phyloP scores from a whole-genome alignment of 2,113 vertebrate species.

The Nyctibius bracteatus region DNA sequence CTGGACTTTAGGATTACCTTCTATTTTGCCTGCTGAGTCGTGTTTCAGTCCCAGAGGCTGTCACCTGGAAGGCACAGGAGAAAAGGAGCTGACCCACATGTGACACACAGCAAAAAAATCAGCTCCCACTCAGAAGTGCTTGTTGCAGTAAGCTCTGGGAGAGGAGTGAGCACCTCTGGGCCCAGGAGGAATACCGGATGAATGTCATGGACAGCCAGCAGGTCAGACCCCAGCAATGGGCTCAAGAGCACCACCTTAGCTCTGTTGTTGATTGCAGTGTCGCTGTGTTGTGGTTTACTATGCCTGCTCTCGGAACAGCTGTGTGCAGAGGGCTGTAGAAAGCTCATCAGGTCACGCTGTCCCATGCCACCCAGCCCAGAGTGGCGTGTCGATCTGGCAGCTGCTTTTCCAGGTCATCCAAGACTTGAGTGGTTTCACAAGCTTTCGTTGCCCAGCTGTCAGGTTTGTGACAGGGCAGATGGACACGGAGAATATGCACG shows the following conservation, averaged over 20 bases:
- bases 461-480: neutral
- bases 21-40: neutral
- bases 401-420: neutral
- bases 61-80: neutral
- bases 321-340: neutral
- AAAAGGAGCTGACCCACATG: neutral
- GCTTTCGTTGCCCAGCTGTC: neutral
- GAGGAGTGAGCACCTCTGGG: neutral
- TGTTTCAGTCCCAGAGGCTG: neutral
- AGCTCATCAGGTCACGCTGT: neutral
- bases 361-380: neutral
- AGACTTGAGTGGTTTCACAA: neutral
- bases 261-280: neutral
- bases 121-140: neutral
- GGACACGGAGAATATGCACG: neutral
- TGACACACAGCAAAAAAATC: neutral
- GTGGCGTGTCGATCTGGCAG: neutral
- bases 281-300: neutral
- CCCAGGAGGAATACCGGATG: rapidly evolving
- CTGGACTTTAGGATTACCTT: neutral
- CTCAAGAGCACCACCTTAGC: neutral
- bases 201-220: rapidly evolving
- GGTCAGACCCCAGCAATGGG: neutral
- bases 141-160: neutral
- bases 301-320: neutral